Evolutionary conservation across 2,113 vertebrate genomes (phyloP).

Genomic region (Lynx canadensis): DNA sequence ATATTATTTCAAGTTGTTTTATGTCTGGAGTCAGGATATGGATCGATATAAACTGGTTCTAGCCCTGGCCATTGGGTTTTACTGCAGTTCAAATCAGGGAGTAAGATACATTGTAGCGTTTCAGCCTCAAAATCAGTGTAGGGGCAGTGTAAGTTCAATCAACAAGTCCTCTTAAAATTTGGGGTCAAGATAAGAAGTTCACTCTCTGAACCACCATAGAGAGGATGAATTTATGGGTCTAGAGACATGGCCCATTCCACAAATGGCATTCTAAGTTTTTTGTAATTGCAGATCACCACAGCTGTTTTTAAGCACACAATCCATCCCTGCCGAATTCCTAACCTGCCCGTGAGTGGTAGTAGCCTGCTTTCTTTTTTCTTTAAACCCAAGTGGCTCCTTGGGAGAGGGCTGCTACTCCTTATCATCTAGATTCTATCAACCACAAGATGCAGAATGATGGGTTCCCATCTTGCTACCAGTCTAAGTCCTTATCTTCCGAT

Average conservation of each 20-base stretch:
- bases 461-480: not conserved
- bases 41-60: not conserved
- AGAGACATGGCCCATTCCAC: not conserved
- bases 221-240: not conserved
- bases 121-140: not conserved
- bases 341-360: not conserved
- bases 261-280: not conserved
- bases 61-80: not conserved
- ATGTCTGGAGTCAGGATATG: not conserved
- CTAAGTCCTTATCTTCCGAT: not conserved
- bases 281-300: not conserved
- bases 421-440: not conserved
- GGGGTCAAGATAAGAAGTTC: not conserved
- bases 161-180: not conserved
- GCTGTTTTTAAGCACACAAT: not conserved
- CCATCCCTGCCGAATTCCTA: not conserved
- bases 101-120: not conserved
- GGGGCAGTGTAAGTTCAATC: not conserved
- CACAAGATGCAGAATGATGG: not conserved
- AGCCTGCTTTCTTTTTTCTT: not conserved
- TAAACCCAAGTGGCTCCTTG: not conserved
- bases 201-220: not conserved
- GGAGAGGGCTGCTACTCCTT: not conserved
- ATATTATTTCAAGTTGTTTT: slow-evolving; percentile 5
- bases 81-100: not conserved